Percentiles rank a stretch among this genome's conserved stretches.
These are phyloP conservation scores for Zaprionus africanus DNA, from an alignment of 1,140 invertebrate genomes.

Conservation along the genomic window DNA sequence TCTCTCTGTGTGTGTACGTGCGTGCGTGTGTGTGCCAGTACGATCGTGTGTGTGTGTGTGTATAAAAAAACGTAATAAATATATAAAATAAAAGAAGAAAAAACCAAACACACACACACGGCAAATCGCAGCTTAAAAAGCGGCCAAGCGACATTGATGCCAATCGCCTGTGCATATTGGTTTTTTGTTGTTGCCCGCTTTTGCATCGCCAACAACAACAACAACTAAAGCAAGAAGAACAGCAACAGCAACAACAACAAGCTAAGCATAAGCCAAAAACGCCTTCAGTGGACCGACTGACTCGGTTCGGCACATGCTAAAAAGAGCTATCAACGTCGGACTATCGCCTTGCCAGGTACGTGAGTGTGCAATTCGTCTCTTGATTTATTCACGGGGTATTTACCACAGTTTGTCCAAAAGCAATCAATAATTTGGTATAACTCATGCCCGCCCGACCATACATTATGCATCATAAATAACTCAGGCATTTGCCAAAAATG, in stretches of 20 bases:
- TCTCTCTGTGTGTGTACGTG: constrained; percentile 15
- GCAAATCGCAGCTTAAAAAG: constrained; percentile 57
- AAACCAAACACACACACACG: not conserved
- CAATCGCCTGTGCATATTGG: constrained; percentile 65
- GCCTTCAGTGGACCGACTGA: constrained; percentile 67
- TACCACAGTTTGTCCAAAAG: constrained; percentile 33
- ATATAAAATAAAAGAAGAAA: constrained; percentile 34
- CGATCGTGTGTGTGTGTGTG: constrained; percentile 33
- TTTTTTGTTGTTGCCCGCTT: constrained; percentile 44
- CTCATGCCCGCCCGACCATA: constrained; percentile 19
- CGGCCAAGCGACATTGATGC: constrained; percentile 79
- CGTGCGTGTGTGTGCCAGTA: constrained; percentile 9
- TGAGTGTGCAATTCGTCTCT: constrained; percentile 65
- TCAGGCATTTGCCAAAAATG: constrained; percentile 21
- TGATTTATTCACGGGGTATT: constrained; percentile 59
- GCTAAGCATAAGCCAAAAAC: constrained; percentile 59
- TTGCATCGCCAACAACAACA: constrained; percentile 41
- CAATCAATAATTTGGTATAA: constrained; percentile 51
- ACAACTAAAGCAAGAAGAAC: constrained; percentile 17
- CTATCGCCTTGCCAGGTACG: constrained; percentile 60
- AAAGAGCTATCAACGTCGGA: constrained; percentile 68
- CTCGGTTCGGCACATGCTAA: constrained; percentile 43
- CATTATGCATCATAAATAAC: constrained; percentile 39
- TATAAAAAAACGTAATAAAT: constrained; percentile 45
- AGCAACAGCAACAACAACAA: constrained; percentile 27